These are phyloP conservation scores for Stenodera caucasica DNA, from an alignment of 2,888 invertebrate genomes.

Conservation along the genomic window DNA sequence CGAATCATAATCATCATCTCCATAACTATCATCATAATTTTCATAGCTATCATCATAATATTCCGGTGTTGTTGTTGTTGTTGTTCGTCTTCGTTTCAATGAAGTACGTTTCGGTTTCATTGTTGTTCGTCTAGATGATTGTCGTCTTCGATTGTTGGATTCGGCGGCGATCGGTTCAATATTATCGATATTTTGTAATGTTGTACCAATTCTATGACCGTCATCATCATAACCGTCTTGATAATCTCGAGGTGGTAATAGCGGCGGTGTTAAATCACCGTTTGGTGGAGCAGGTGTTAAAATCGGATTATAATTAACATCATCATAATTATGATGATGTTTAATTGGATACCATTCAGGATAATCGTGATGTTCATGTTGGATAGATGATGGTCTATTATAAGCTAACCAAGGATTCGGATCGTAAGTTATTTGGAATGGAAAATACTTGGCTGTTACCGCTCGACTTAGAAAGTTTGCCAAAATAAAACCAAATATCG, in stretches of 20 bases:
- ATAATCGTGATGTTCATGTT: slow-evolving; percentile 15
- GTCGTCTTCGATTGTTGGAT: slow-evolving; percentile 21
- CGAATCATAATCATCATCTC: slow-evolving; percentile 31
- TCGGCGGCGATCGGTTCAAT: slow-evolving; percentile 30
- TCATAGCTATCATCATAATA: slow-evolving; percentile 42
- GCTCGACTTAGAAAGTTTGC: slow-evolving; percentile 37
- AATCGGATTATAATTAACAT: slow-evolving; percentile 10
- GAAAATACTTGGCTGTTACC: slow-evolving; percentile 35
- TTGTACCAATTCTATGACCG: background rate
- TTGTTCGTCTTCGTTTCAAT: slow-evolving; percentile 33
- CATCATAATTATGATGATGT: slow-evolving; percentile 21
- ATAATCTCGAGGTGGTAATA: background rate
- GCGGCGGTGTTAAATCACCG: slow-evolving; percentile 4
- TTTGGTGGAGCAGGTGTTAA: slow-evolving; percentile 12
- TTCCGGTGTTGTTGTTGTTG: slow-evolving; percentile 29
- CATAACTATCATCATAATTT: slow-evolving; percentile 33
- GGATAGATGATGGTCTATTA: slow-evolving; percentile 27
- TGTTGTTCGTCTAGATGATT: slow-evolving; percentile 16
- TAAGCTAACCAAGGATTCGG: slow-evolving; percentile 34
- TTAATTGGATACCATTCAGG: slow-evolving; percentile 33
- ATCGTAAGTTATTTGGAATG: slow-evolving; percentile 33
- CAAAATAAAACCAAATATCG: slow-evolving; percentile 37
- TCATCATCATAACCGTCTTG: background rate
- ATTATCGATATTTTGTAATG: background rate
- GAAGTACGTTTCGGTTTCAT: slow-evolving; percentile 24